phyloP scores from a whole-genome alignment of 2,113 vertebrate species.

The Semnornis frantzii region DNA sequence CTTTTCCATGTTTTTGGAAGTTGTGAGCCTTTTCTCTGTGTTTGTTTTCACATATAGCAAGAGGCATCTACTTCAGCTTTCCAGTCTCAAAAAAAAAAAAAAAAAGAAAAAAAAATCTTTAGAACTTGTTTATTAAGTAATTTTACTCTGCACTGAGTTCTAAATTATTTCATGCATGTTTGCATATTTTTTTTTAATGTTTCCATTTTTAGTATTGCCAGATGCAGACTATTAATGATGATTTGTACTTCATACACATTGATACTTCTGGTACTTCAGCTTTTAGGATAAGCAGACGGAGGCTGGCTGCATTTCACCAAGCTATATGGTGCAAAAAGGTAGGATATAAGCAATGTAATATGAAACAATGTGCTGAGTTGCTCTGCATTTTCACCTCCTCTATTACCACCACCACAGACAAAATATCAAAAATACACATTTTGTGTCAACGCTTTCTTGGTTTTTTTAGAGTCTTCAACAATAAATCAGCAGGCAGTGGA shows the following conservation, averaged over 20 bases:
- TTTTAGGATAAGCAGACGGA: neutral
- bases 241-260: neutral
- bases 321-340: neutral
- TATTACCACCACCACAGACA: neutral
- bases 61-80: neutral
- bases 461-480: neutral
- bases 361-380: neutral
- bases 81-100: neutral
- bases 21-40: neutral
- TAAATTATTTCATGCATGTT: neutral
- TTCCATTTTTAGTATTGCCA: constrained; percentile 4
- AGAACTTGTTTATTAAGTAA: neutral
- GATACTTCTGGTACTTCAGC: neutral
- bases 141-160: neutral
- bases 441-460: neutral
- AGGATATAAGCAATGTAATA: neutral
- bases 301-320: neutral
- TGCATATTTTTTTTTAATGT: neutral
- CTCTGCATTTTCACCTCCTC: neutral
- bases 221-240: neutral
- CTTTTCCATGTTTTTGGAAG: neutral
- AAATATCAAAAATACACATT: neutral
- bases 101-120: neutral
- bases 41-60: neutral
- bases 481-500: constrained; percentile 3